phyloP scores from a whole-genome alignment of 92 coral and sea anemone genomes.

The Porites lobata region DNA sequence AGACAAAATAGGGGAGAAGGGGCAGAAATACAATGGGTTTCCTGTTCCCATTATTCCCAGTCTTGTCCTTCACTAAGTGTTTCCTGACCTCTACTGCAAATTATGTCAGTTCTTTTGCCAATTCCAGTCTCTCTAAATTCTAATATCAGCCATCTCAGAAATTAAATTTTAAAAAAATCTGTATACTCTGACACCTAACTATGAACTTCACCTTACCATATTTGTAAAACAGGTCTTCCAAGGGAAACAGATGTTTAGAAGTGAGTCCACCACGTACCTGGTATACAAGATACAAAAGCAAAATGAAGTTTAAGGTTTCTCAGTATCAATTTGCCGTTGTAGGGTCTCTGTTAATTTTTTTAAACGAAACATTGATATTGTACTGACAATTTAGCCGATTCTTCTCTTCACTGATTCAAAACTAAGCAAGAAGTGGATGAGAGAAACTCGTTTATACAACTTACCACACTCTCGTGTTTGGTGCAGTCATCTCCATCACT shows the following conservation, averaged over 20 bases:
- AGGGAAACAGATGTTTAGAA: slow-evolving; percentile 56
- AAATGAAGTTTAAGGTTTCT: not conserved
- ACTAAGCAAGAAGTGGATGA: no score
- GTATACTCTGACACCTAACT: not conserved
- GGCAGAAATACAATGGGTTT: no score
- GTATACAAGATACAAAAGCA: not conserved
- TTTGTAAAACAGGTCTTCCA: slow-evolving; percentile 86
- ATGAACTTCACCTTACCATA: slow-evolving; percentile 68
- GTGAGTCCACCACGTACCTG: slow-evolving; percentile 83
- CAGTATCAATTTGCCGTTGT: not conserved
- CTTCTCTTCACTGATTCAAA: no score
- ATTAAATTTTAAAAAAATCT: not conserved
- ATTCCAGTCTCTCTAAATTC: not conserved
- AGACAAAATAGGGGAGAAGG: no score
- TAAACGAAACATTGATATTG: no score
- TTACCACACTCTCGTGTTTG: slow-evolving; percentile 80
- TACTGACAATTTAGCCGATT: no score
- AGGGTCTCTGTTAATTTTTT: no score
- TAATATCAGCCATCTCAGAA: no score
- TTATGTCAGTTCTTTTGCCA: no score
- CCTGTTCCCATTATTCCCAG: no score
- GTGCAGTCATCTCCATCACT: slow-evolving; percentile 85
- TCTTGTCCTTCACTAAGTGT: no score
- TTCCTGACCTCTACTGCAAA: no score
- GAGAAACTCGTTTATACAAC: not conserved